Base-by-base conservation (phyloP, 2,888 invertebrate species). In the Acleris laterana region DNA sequence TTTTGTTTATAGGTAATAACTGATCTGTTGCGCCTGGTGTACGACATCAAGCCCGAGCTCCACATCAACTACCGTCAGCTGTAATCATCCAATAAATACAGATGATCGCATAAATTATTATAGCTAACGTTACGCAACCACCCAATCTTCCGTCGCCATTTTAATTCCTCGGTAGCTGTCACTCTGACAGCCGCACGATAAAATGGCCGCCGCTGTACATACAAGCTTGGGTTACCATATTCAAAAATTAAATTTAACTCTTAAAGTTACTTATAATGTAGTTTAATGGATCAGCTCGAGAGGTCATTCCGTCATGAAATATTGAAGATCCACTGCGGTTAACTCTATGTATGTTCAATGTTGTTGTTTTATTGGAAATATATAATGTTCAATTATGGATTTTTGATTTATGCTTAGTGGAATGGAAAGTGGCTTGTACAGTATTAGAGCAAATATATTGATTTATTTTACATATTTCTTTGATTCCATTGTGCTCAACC, bases 1-100 rank as follows among this genome's bases (percentile, higher is more conserved):
- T 61, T 71, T 73, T 71, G 70, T 72, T 93, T 87, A 6, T 90
- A 96, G 96, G 96, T 97, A 42, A 96, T 98, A 84, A 85, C 93
- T 71, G 96, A 96, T 79, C 94, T 99, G 77, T 94, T 99, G 83
- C 94, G 95, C 73, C 94, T 97, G 87, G 98, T 99, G 53, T 98
- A 97, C 85, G 96, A 97, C 84, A 98, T 99, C 87, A 96, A 97
- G 88, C 98, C 98, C 4, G 97, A 98, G 89, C 94, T 99, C 76
- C 99, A 99, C 93, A 94, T 95, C 90, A 99, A 99, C 93, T 98
- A 95, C 88, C 95, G 95, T 83, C 74, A 90, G 70, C 75, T 77
- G 70, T 85, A 85, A 71, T 72, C 67, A 63, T 59, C 53, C 42
- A 58, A 53, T 65, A 64, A 32, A 69, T 68, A 66, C 69, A 65